phyloP scores from a whole-genome alignment of 2,113 vertebrate species.

The Meles meles region DNA sequence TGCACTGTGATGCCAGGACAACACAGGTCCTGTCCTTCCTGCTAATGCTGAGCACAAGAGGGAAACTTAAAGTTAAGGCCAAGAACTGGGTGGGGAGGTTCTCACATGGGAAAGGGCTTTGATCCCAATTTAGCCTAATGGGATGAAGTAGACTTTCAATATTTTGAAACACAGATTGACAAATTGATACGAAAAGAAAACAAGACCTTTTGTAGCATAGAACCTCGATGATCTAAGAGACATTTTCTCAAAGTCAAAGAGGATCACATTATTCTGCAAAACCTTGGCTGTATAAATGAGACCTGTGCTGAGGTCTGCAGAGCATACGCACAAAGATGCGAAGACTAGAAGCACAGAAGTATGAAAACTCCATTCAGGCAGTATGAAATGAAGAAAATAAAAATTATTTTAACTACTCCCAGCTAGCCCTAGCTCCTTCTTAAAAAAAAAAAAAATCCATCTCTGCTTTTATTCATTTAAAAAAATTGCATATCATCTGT shows the following conservation, averaged over 20 bases:
- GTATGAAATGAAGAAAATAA: background rate
- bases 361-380: background rate
- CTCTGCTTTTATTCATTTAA: background rate
- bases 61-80: background rate
- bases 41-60: fast-evolving
- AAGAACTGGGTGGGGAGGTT: background rate
- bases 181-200: background rate
- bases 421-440: background rate
- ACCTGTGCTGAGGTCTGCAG: background rate
- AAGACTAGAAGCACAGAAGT: background rate
- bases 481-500: background rate
- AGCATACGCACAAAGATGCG: background rate
- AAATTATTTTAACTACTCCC: background rate
- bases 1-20: fast-evolving
- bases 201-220: background rate
- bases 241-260: background rate
- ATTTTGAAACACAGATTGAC: background rate
- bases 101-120: background rate
- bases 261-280: background rate
- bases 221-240: background rate
- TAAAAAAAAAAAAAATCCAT: background rate
- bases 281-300: background rate
- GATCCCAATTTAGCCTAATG: background rate
- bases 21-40: too few species aligned
- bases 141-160: background rate